A percentile compares a stretch with the other conserved stretches of the same genome.
Evolutionary conservation across 2,888 invertebrate species (phyloP).

Genomic region (Dioctria rufipes): DNA sequence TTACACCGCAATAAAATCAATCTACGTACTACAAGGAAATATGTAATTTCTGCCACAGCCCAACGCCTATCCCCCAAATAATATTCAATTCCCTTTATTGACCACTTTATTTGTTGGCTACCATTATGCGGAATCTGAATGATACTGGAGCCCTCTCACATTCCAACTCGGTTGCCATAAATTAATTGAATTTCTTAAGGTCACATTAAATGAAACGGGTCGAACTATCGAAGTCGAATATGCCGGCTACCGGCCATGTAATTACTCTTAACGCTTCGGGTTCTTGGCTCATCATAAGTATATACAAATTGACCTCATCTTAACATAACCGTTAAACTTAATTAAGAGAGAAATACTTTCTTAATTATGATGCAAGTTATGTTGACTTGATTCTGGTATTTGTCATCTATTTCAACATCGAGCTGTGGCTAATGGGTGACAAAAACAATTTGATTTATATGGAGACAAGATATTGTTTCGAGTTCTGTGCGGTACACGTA

Average conservation of each 20-base stretch:
- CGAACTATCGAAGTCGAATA: constrained; percentile 40
- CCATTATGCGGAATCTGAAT: constrained; percentile 46
- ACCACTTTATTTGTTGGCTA: constrained; percentile 44
- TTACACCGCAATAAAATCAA: neutral
- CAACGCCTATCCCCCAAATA: constrained; percentile 2
- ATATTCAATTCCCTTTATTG: constrained; percentile 51
- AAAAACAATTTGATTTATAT: neutral
- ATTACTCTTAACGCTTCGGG: constrained; percentile 28
- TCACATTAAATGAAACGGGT: constrained; percentile 52
- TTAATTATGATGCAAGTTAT: constrained; percentile 49
- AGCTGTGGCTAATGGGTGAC: neutral
- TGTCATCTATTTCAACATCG: constrained; percentile 7
- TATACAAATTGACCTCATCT: constrained; percentile 37
- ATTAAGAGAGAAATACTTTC: constrained; percentile 56
- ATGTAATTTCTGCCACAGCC: neutral
- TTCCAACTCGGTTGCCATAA: constrained; percentile 32
- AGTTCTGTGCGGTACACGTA: no score
- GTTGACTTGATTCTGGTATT: constrained; percentile 21
- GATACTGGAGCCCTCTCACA: constrained; percentile 35
- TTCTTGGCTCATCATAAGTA: constrained; percentile 4
- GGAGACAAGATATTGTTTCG: no score
- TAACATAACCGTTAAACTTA: constrained; percentile 52
- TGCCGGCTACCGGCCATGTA: constrained; percentile 28
- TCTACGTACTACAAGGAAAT: neutral
- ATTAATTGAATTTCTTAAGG: constrained; percentile 52